These are phyloP conservation scores for Copsychus sechellarum DNA, from an alignment of 2,113 vertebrate species.

Conservation along the genomic window DNA sequence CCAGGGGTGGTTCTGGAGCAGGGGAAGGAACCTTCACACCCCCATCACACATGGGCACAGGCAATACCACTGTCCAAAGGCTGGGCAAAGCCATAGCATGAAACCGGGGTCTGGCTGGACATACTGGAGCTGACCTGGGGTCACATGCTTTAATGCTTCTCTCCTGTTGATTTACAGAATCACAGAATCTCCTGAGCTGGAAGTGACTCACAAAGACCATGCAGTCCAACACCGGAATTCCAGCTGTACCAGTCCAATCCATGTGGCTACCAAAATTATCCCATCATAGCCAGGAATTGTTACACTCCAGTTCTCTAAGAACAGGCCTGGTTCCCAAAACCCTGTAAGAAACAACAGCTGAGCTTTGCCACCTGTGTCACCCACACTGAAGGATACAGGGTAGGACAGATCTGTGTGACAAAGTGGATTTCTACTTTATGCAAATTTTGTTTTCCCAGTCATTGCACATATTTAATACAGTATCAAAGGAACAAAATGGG, in stretches of 20 bases:
- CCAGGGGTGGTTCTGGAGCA: background rate
- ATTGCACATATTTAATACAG: background rate
- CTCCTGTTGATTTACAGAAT: background rate
- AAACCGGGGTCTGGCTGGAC: background rate
- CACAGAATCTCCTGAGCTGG: background rate
- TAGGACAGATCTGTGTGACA: background rate
- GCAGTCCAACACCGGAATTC: background rate
- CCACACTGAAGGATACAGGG: background rate
- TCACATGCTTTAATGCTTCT: background rate
- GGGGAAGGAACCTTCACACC: background rate
- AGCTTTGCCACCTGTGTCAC: background rate
- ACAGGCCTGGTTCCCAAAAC: background rate
- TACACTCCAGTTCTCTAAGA: background rate
- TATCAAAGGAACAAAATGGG: constrained; percentile 35
- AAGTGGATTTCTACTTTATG: background rate
- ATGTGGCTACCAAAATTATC: background rate
- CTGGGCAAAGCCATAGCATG: rapidly evolving
- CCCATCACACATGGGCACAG: rapidly evolving
- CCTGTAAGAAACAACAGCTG: background rate
- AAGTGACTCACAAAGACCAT: background rate
- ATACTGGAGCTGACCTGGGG: background rate
- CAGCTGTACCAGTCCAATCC: background rate
- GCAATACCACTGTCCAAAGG: background rate
- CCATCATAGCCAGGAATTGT: background rate
- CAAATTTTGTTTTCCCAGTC: background rate